phyloP scores from a whole-genome alignment of 2,113 vertebrate genomes.

The Petaurus breviceps region DNA sequence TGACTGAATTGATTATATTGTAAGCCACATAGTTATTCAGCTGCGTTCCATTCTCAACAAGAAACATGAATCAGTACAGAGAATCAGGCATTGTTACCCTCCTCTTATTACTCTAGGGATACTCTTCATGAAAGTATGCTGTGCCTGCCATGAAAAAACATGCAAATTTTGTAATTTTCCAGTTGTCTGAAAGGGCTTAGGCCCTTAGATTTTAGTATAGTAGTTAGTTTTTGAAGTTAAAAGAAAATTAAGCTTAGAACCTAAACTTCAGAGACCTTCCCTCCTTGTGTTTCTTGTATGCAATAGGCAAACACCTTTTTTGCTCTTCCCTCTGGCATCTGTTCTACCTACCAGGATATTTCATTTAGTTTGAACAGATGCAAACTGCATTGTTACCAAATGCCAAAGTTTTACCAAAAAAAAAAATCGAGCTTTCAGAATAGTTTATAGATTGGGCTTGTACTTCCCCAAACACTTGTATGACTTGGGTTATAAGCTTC shows the following conservation, averaged over 20 bases:
- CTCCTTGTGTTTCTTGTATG: neutral
- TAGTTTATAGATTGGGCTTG: neutral
- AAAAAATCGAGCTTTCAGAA: neutral
- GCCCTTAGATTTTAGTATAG: neutral
- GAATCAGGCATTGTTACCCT: neutral
- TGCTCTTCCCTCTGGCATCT: neutral
- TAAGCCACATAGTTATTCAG: neutral
- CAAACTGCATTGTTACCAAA: neutral
- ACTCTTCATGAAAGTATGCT: neutral
- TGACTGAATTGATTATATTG: neutral
- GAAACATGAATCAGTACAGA: neutral
- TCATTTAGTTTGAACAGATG: neutral
- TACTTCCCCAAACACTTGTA: neutral
- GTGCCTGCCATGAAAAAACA: neutral
- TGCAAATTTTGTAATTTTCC: neutral
- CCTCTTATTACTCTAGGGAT: neutral
- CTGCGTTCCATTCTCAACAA: neutral
- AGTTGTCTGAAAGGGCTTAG: neutral
- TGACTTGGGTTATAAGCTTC: neutral
- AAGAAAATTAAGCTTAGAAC: neutral
- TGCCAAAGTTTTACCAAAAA: neutral
- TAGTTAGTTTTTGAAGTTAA: neutral
- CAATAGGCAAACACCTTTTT: neutral
- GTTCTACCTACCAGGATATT: neutral
- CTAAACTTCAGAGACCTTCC: neutral